Conservation (phyloP, 2,797 vertebrate species). For the Macroramphosus scolopax region DNA sequence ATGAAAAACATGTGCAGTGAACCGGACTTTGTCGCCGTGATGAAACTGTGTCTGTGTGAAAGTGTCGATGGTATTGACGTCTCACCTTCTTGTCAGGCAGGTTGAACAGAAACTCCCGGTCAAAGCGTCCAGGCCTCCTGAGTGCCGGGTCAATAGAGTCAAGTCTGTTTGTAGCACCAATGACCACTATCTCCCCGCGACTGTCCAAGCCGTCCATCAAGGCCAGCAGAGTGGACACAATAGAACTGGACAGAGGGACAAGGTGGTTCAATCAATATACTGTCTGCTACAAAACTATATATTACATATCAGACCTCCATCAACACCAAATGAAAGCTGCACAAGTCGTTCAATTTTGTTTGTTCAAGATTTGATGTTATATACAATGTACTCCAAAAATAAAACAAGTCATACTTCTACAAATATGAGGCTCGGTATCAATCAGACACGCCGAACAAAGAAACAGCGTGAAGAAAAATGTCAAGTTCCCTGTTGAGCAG, state of each 20-base stretch:
- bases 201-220: conserved; percentile 99
- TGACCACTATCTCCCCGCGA: conserved; percentile 98
- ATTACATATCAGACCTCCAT: background rate
- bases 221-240: conserved; percentile 97
- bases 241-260: conserved; percentile 80
- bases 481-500: too few relatives aligned
- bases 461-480: too few relatives aligned
- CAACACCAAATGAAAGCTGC: background rate
- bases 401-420: too few relatives aligned
- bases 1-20: too few relatives aligned
- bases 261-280: too few relatives aligned
- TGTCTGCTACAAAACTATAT: too few relatives aligned
- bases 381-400: too few relatives aligned
- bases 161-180: conserved; percentile 99
- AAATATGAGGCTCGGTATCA: too few relatives aligned
- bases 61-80: too few relatives aligned
- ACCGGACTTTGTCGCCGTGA: too few relatives aligned
- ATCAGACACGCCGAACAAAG: too few relatives aligned
- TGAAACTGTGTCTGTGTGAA: too few relatives aligned
- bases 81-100: conserved; percentile 95
- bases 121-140: conserved; percentile 99
- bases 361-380: background rate
- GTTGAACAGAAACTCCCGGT: conserved; percentile 99
- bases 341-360: background rate
- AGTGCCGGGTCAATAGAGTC: conserved; percentile 99